phyloP scores from a whole-genome alignment of 1,140 invertebrate genomes.

The Andricus grossulariae region DNA sequence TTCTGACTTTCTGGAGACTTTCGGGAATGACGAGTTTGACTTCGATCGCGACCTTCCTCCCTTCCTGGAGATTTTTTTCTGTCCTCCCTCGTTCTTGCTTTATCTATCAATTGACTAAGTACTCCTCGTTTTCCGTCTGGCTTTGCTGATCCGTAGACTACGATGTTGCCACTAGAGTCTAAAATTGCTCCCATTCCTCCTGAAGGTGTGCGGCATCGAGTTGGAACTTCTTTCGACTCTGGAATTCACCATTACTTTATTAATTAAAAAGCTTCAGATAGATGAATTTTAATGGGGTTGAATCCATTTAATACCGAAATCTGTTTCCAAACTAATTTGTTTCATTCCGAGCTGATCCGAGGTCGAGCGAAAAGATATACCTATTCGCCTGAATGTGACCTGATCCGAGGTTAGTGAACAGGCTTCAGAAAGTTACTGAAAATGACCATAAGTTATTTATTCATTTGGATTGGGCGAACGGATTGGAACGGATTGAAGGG shows the following conservation, averaged over 20 bases:
- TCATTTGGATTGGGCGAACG: too few species aligned
- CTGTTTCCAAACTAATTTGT: too few species aligned
- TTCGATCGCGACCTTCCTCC: conserved; percentile 69
- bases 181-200: conserved; percentile 65
- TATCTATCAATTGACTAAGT: conserved; percentile 77
- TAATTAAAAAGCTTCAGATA: not conserved
- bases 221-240: conserved; percentile 71
- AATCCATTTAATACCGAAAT: too few species aligned
- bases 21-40: conserved; percentile 69
- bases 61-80: conserved; percentile 75
- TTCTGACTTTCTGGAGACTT: conserved; percentile 74
- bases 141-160: conserved; percentile 69
- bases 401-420: too few species aligned
- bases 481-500: too few species aligned
- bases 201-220: conserved; percentile 68
- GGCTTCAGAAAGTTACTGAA: too few species aligned
- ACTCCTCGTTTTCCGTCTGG: conserved; percentile 73
- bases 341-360: too few species aligned
- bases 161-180: conserved; percentile 72
- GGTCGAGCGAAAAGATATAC: too few species aligned
- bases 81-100: conserved; percentile 76
- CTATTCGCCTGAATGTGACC: too few species aligned
- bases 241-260: conserved; percentile 17
- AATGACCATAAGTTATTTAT: too few species aligned
- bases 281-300: too few species aligned